Percentiles rank a stretch among this genome's conserved stretches.
Conservation (phyloP, 2,797 vertebrate genomes). For the Prunella strophiata region DNA sequence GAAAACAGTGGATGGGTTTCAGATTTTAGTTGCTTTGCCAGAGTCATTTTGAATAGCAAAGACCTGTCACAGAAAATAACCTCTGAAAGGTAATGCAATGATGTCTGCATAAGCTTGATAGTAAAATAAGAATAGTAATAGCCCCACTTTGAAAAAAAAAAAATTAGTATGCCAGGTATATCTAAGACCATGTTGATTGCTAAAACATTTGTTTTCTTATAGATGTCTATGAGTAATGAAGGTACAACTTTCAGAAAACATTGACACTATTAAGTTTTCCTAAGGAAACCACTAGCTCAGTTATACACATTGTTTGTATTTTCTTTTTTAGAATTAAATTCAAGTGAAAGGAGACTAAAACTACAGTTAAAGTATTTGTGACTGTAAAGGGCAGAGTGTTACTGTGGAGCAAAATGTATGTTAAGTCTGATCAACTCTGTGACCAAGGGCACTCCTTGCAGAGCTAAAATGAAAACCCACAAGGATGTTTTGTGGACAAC, state of each 20-base stretch:
- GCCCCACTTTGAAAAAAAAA: background rate
- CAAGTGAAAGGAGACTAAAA: background rate
- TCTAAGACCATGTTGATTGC: background rate
- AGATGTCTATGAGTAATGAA: background rate
- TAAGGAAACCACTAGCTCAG: background rate
- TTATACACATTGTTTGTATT: background rate
- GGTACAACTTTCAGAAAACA: background rate
- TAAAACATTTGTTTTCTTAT: background rate
- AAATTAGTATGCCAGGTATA: background rate
- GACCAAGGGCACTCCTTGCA: background rate
- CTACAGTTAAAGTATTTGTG: background rate
- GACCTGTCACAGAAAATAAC: background rate
- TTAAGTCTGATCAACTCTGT: background rate
- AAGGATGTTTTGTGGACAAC: background rate
- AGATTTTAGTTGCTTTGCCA: background rate
- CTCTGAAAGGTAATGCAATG: background rate
- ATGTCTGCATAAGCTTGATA: background rate
- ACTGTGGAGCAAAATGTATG: background rate
- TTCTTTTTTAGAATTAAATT: background rate
- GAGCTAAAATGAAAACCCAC: background rate
- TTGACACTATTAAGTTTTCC: background rate
- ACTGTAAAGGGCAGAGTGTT: background rate
- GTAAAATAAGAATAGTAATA: background rate
- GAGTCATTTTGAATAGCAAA: background rate
- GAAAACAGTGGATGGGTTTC: background rate